phyloP scores from a whole-genome alignment of 2,888 invertebrate species.

The Synergus japonicus region DNA sequence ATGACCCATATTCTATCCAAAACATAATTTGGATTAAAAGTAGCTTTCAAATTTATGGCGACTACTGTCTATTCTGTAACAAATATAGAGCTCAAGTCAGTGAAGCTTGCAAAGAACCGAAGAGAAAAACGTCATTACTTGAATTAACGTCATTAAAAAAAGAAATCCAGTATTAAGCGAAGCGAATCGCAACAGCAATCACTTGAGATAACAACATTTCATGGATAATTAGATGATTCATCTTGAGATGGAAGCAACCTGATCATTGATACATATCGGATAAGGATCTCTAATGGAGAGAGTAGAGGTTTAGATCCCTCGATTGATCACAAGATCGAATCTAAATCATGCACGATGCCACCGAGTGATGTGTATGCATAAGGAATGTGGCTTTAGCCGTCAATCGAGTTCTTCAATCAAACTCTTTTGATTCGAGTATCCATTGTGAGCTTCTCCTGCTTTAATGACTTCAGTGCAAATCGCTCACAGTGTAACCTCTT shows the following conservation, averaged over 20 bases:
- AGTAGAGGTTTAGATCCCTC: conserved; percentile 1
- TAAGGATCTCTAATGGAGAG: conserved; percentile 10
- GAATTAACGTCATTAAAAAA: not conserved
- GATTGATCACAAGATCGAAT: conserved; percentile 16
- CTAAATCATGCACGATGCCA: conserved; percentile 35
- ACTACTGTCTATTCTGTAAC: not conserved
- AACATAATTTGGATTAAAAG: not conserved
- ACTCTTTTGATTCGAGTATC: conserved; percentile 8
- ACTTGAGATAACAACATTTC: conserved; percentile 22
- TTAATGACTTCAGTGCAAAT: conserved; percentile 30
- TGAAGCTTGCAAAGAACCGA: not conserved
- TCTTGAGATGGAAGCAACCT: conserved; percentile 14
- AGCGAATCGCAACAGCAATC: not conserved
- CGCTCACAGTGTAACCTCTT: conserved; percentile 35
- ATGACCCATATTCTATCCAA: not conserved
- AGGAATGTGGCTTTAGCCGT: conserved; percentile 15
- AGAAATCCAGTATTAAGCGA: not conserved
- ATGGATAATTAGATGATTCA: conserved; percentile 35
- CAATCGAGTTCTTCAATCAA: conserved; percentile 34
- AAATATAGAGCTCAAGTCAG: not conserved
- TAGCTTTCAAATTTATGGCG: not conserved
- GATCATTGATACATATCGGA: conserved; percentile 25
- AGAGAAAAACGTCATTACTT: not conserved
- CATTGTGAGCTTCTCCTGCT: conserved; percentile 31
- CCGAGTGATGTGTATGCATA: conserved; percentile 21